phyloP scores from a whole-genome alignment of 2,113 vertebrate genomes.

The Actenoides hombroni region DNA sequence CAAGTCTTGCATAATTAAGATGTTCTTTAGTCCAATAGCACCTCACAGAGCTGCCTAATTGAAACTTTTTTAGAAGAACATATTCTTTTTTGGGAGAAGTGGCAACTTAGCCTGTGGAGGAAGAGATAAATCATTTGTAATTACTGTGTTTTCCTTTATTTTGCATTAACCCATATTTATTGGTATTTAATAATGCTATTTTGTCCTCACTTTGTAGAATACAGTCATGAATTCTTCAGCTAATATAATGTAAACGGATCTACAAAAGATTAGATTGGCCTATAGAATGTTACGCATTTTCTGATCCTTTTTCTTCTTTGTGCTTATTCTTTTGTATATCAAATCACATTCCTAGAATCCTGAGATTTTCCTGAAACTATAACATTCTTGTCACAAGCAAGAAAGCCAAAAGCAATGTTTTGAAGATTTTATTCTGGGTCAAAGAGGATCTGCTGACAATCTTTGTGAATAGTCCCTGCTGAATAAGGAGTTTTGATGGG shows the following conservation, averaged over 20 bases:
- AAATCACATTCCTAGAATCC: background rate
- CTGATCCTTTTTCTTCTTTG: background rate
- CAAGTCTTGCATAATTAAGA: background rate
- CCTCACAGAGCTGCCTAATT: background rate
- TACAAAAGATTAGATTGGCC: background rate
- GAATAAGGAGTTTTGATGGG: background rate
- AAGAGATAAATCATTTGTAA: background rate
- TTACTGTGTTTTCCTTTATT: background rate
- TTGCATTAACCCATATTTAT: background rate
- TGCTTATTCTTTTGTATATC: background rate
- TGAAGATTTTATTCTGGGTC: background rate
- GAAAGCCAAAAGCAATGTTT: background rate
- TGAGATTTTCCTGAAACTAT: background rate
- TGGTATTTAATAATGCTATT: background rate
- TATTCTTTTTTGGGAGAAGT: background rate
- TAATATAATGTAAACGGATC: background rate
- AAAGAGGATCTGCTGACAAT: background rate
- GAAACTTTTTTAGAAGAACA: background rate
- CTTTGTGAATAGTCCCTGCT: background rate
- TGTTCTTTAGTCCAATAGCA: background rate
- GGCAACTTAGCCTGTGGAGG: background rate
- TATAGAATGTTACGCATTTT: background rate
- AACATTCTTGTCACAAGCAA: background rate
- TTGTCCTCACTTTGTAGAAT: background rate
- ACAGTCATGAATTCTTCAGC: background rate